A percentile compares a stretch with the other conserved stretches of the same genome.
Evolutionary conservation across 1,140 invertebrate species (phyloP).

Genomic region (Lepidotrigona ventralis): DNA sequence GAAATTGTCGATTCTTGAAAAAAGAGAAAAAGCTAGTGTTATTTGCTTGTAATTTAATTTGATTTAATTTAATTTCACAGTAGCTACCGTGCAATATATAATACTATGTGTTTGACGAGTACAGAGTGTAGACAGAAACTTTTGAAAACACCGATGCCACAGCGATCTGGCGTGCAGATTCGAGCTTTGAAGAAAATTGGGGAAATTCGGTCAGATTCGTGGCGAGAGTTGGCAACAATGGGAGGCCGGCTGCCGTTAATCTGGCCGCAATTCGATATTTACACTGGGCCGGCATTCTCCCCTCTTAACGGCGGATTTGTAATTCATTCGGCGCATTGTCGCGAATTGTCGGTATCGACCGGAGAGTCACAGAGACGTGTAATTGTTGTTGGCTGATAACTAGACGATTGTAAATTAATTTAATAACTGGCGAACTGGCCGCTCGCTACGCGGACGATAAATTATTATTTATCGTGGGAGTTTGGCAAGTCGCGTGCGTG

Average conservation of each 20-base stretch:
- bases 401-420: slow-evolving; percentile 60
- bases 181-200: neutral
- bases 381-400: slow-evolving; percentile 40
- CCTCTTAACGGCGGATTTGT: neutral
- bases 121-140: too few species aligned
- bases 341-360: neutral
- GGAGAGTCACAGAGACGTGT: neutral
- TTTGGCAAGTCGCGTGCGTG: neutral
- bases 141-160: too few species aligned
- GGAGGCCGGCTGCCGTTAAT: neutral
- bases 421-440: slow-evolving; percentile 43
- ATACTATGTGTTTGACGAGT: too few species aligned
- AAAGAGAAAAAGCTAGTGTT: too few species aligned
- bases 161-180: too few species aligned
- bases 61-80: too few species aligned
- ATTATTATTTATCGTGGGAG: slow-evolving; percentile 50
- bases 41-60: too few species aligned
- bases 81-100: too few species aligned
- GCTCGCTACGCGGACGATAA: slow-evolving; percentile 33
- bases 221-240: neutral
- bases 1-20: too few species aligned
- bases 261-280: neutral
- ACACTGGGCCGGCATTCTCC: neutral
- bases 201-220: too few species aligned
- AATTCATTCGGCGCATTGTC: neutral